Evolutionary conservation across 1,140 invertebrate species (phyloP).

Genomic region (Homalodisca vitripennis): DNA sequence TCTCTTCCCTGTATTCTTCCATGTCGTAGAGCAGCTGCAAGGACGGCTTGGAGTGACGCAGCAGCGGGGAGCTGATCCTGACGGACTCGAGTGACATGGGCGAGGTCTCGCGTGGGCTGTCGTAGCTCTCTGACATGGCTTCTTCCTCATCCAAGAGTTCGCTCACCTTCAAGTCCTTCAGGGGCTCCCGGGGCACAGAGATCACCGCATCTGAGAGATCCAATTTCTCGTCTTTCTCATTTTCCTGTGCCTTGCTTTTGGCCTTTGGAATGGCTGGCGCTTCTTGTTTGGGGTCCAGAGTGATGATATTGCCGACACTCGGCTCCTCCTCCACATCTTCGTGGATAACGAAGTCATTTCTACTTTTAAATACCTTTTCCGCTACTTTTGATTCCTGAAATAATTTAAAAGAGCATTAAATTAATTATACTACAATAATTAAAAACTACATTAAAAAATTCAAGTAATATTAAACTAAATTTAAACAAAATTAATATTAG

Average conservation of each 20-base stretch:
- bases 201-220: not conserved
- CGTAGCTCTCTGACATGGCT: conserved; percentile 52
- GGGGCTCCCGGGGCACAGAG: conserved; percentile 26
- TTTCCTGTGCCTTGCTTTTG: not conserved
- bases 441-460: not conserved
- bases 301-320: conserved; percentile 12
- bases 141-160: conserved; percentile 40
- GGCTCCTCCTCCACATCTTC: conserved; percentile 10
- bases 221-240: not conserved
- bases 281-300: conserved; percentile 33
- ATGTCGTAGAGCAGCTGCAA: conserved; percentile 54
- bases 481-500: too few species aligned
- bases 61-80: conserved; percentile 30
- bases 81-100: conserved; percentile 43
- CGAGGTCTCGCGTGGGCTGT: conserved; percentile 38
- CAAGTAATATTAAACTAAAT: too few species aligned
- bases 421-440: not conserved
- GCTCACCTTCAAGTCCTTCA: conserved; percentile 33
- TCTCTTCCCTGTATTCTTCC: conserved; percentile 77
- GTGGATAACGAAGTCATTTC: conserved; percentile 1
- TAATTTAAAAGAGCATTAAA: not conserved
- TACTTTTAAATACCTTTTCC: not conserved
- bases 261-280: not conserved
- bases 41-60: conserved; percentile 26
- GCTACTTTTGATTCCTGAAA: not conserved